These are phyloP conservation scores for Neelides folsomi DNA, from an alignment of 2,888 invertebrate genomes.

Conservation along the genomic window DNA sequence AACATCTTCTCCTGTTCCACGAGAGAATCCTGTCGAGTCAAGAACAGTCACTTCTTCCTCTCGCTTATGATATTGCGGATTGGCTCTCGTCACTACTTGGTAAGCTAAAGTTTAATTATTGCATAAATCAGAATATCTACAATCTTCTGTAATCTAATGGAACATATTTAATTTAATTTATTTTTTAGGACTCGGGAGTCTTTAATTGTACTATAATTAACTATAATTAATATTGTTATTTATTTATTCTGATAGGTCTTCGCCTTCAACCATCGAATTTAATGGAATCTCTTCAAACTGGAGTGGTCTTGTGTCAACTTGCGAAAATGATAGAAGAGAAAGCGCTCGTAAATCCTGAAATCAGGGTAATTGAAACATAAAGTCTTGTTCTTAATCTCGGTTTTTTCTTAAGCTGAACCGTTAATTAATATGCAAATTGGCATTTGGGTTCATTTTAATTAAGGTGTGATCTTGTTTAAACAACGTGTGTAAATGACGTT, in stretches of 20 bases:
- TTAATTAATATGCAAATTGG: not conserved
- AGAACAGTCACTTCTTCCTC: constrained; percentile 28
- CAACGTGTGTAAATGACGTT: constrained; percentile 3
- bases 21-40: constrained; percentile 32
- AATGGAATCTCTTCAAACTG: constrained; percentile 68
- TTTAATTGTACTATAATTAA: no score
- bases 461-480: no score
- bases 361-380: not conserved
- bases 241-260: constrained; percentile 13
- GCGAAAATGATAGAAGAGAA: constrained; percentile 63
- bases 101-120: constrained; percentile 3
- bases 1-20: constrained; percentile 28
- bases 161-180: not conserved
- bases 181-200: not conserved
- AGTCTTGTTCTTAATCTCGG: not conserved
- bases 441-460: not conserved
- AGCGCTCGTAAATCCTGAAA: constrained; percentile 38
- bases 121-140: no score
- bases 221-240: not conserved
- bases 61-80: constrained; percentile 31
- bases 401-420: not conserved
- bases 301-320: constrained; percentile 65
- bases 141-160: not conserved
- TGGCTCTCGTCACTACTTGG: constrained; percentile 31
- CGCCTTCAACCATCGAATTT: constrained; percentile 51